These are phyloP conservation scores for Zaprionus africanus DNA, from an alignment of 1,140 invertebrate species.

Conservation along the genomic window DNA sequence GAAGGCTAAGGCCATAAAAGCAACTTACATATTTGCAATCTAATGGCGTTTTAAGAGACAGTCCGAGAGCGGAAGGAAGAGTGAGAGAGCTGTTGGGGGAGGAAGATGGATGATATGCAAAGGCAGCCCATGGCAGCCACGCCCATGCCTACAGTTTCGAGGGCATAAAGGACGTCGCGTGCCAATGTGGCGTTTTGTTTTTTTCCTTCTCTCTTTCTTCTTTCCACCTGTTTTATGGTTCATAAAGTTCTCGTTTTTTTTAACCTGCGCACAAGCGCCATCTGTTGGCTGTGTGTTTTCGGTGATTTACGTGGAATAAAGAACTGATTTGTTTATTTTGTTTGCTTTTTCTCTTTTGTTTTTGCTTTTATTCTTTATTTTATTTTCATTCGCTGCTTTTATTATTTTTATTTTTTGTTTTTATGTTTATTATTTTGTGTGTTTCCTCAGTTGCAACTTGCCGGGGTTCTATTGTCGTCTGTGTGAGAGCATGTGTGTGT, in stretches of 20 bases:
- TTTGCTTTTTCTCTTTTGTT: conserved; percentile 27
- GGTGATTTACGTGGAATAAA: conserved; percentile 17
- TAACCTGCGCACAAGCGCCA: conserved; percentile 43
- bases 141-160: not conserved
- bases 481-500: conserved; percentile 3
- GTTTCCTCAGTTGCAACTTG: conserved; percentile 13
- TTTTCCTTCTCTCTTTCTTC: not conserved
- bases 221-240: conserved; percentile 47
- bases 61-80: not conserved
- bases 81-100: not conserved
- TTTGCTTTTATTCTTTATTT: conserved; percentile 28
- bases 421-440: conserved; percentile 41
- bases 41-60: conserved; percentile 54
- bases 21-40: conserved; percentile 53
- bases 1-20: conserved; percentile 26
- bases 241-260: conserved; percentile 35
- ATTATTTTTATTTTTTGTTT: conserved; percentile 34
- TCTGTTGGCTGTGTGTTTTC: conserved; percentile 35
- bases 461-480: conserved; percentile 18
- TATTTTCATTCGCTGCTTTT: conserved; percentile 7
- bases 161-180: conserved; percentile 36
- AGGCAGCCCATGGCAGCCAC: conserved; percentile 6
- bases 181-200: conserved; percentile 38
- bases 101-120: conserved; percentile 51
- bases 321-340: conserved; percentile 41